Evolutionary conservation across 2,113 vertebrate species (phyloP), one percentile per base, ranked within the genome.

Genomic region (Monopterus albus): DNA sequence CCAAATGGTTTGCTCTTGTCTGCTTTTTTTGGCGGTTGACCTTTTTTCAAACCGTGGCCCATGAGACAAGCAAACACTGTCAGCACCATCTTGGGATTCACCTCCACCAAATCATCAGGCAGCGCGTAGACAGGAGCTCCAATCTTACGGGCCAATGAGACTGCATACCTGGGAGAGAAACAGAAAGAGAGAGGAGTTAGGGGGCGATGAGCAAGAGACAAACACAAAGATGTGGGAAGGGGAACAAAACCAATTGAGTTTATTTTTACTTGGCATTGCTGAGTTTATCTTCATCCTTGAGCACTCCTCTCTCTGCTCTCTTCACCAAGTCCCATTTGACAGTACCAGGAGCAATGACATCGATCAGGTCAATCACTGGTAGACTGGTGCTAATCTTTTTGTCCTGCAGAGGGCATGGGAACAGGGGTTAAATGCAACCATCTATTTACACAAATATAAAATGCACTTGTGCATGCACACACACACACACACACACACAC

Each of bases 51-150:
- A 81, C 94, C 92, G 76, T 93, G 93, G 62, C 94, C 98, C 98
- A 99, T 99, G 83, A 99, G 93, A 84, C 95, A 96, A 17, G 97
- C 97, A 53, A 99, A 99, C 80, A 99, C 89, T 0, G 98, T 99
- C 95, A 99, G 93, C 88, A 99, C 97, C 98, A 99, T 99, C 93
- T 98, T 98, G 68, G 96, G 96, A 66, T 98, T 98, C 82, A 99
- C 96, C 84, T 98, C 95, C 80, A 99, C 95, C 28, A 99, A 72
- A 71, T 94, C 93, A 0, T 94, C 93, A 0, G 98, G 96, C 70
- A 98, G 93, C 4, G 97, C 95, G 6, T 99, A 99, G 73, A 99
- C 98, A 63, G 95, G 95, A 64, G 96, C 96, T 56, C 97, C 97
- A 0, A 99, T 97, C 90, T 99, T 99, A 63, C 98, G 95, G 72